These are phyloP conservation scores for Mnemiopsis leidyi DNA, from an alignment of 37 sponge, comb jelly and placozoan species.

Conservation along the genomic window DNA sequence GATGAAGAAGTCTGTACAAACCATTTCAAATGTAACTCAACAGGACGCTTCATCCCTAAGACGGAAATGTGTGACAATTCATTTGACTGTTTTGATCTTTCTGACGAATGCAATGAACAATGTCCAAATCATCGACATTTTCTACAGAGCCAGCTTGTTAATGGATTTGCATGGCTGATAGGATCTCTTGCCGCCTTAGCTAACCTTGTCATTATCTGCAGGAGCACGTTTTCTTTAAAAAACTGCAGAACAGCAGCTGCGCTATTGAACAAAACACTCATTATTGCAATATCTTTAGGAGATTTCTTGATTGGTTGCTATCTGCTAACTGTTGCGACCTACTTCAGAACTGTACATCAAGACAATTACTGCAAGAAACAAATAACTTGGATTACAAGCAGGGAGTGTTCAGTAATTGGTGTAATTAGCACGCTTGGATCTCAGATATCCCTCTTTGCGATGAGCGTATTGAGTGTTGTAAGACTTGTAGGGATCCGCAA, in stretches of 20 bases:
- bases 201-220: background rate
- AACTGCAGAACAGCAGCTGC: background rate
- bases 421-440: background rate
- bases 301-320: background rate
- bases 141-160: background rate
- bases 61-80: background rate
- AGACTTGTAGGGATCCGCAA: background rate
- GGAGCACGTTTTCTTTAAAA: background rate
- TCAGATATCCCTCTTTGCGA: background rate
- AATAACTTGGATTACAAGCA: background rate
- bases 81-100: background rate
- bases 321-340: background rate
- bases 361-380: background rate
- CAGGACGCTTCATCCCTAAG: background rate
- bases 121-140: background rate
- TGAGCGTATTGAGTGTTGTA: background rate
- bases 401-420: background rate
- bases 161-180: background rate
- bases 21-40: background rate
- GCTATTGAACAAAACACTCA: background rate
- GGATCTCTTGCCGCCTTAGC: background rate
- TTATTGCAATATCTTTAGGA: background rate
- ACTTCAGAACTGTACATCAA: background rate
- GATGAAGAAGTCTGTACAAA: background rate
- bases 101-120: conserved; percentile 13